Evolutionary conservation across 2,113 vertebrate species (phyloP), one percentile per base, ranked within the genome.

Genomic region (Megalops atlanticus): DNA sequence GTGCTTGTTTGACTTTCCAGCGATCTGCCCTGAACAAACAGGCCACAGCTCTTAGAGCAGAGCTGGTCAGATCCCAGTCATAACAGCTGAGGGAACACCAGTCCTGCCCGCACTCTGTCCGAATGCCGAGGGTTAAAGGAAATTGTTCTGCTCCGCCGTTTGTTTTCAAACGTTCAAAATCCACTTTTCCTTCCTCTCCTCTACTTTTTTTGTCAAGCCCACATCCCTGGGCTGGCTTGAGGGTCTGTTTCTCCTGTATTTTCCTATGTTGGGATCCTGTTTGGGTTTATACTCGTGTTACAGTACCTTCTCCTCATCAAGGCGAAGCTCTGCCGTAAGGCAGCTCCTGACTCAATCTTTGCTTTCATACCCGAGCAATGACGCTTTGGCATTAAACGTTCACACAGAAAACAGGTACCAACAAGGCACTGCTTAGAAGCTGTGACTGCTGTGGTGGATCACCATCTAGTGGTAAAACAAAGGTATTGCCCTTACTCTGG

Each of bases 1-100:
- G 39, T 74, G 36, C 73, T 74, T 43, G 24, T 45, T 74, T 74
- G 39, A 79, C 58, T 47, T 41, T 35, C 40, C 16, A 69, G 38
- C 18, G 38, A 68, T 68, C 0, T 38, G 36, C 49, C 31, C 10
- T 31, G 38, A 27, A 40, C 24, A 78, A 64, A 40, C 12, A 78
- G 0, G 35, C 3, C 41, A 24, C 58, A 33, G 5, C 36, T 24
- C 6, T 64, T 64, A 16, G 35, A 40, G 21, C 6, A 31, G 49
- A 11, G n/a, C 52, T 40, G 21, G 15, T 64, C 76, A 36, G 6
- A 40, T 68, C 54, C 47, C 5, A 41, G n/a, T 2, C 27, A 31
- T 31, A 64, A 27, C 76, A 64, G 52, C 7, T 16, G 21, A 52
- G n/a, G 76, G 4, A 35, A 41, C 58, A 43, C n/a, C 54, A 41